phyloP scores from a whole-genome alignment of 2,113 vertebrate genomes.

The Nanorana parkeri region DNA sequence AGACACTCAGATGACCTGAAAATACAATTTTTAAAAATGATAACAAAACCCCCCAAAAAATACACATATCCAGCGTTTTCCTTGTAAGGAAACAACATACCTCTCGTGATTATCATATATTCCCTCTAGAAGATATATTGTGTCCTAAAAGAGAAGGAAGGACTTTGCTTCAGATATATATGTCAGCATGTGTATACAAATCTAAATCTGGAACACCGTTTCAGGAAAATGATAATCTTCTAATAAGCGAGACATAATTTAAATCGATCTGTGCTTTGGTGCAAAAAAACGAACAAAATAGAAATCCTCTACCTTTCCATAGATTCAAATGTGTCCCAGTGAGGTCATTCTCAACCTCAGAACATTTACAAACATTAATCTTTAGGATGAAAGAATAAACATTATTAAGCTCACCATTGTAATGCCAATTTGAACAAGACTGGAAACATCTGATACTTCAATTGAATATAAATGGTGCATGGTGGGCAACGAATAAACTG shows the following conservation, averaged over 20 bases:
- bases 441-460: conserved; percentile 82
- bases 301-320: too few species aligned
- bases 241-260: too few species aligned
- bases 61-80: not conserved
- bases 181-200: too few species aligned
- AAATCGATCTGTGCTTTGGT: too few species aligned
- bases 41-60: not conserved
- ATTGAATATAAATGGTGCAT: conserved; percentile 88
- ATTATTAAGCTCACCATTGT: conserved; percentile 78
- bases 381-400: too few species aligned
- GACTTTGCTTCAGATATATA: too few species aligned
- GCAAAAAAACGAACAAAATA: too few species aligned
- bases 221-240: too few species aligned
- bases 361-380: too few species aligned
- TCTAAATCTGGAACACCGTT: too few species aligned
- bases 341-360: too few species aligned
- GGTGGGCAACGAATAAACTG: conserved; percentile 83
- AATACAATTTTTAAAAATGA: not conserved
- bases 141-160: conserved; percentile 77
- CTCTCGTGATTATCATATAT: conserved; percentile 75
- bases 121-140: conserved; percentile 90
- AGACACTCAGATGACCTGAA: conserved; percentile 70
- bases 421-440: conserved; percentile 84
- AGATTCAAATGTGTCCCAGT: too few species aligned
- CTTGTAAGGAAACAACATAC: conserved; percentile 67